Evolutionary conservation across 2,113 vertebrate species (phyloP).

Genomic region (Eurystomus gularis): DNA sequence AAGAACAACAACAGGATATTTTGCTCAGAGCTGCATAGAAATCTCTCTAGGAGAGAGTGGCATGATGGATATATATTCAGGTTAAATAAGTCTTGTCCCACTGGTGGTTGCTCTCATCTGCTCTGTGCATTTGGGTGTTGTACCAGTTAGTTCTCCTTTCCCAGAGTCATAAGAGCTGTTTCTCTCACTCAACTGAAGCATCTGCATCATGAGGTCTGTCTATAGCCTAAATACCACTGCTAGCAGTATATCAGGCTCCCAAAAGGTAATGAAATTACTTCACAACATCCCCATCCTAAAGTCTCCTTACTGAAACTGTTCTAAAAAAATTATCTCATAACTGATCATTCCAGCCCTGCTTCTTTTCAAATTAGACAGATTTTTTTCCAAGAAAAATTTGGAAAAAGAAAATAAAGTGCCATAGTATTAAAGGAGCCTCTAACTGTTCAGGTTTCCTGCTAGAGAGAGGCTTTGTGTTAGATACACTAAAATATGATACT

Average conservation of each 20-base stretch:
- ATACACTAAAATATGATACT: not conserved
- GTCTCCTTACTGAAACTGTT: not conserved
- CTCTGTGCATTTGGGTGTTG: not conserved
- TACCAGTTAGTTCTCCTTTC: not conserved
- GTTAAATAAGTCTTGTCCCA: not conserved
- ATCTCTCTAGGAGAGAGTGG: not conserved
- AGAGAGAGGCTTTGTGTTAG: not conserved
- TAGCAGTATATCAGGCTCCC: not conserved
- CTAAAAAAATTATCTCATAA: not conserved
- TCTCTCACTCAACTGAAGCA: not conserved
- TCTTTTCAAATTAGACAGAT: not conserved
- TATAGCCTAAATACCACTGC: not conserved
- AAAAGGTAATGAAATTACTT: not conserved
- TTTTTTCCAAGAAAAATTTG: not conserved
- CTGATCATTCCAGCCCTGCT: not conserved
- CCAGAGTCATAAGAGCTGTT: not conserved
- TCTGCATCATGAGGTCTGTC: not conserved
- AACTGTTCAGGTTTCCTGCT: not conserved
- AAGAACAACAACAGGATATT: not conserved
- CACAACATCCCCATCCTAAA: not conserved
- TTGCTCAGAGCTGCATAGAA: not conserved
- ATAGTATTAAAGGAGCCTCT: not conserved
- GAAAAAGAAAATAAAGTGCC: accelerated
- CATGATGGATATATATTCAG: not conserved
- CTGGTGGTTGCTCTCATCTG: not conserved